Conservation (phyloP, 2,888 invertebrate species). For the Eledone cirrhosa region DNA sequence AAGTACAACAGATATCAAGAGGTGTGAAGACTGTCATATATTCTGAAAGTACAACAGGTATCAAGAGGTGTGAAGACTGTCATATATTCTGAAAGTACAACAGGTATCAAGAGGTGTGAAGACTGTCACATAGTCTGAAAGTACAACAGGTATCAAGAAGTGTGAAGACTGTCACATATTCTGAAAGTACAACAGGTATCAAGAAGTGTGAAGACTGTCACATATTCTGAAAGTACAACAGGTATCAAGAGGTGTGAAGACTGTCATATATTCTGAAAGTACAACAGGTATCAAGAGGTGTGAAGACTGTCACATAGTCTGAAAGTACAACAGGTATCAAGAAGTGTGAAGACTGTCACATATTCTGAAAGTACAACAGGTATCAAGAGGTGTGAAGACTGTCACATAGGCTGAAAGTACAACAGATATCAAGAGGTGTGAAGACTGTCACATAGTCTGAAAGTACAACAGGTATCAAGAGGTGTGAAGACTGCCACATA, state of each 20-base stretch:
- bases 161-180: conserved; percentile 85
- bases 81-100: conserved; percentile 72
- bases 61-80: conserved; percentile 78
- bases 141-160: not conserved
- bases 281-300: conserved; percentile 67
- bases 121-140: conserved; percentile 78
- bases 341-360: conserved; percentile 82
- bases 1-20: conserved; percentile 74
- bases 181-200: conserved; percentile 36
- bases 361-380: conserved; percentile 66
- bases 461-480: conserved; percentile 47
- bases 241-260: conserved; percentile 73
- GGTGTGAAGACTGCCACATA: conserved; percentile 86
- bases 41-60: conserved; percentile 45
- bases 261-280: conserved; percentile 78
- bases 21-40: conserved; percentile 86
- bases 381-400: conserved; percentile 76
- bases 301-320: conserved; percentile 83
- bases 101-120: conserved; percentile 72
- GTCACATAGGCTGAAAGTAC: conserved; percentile 75
- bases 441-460: conserved; percentile 81
- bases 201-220: conserved; percentile 78
- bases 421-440: conserved; percentile 78
- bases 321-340: not conserved
- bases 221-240: conserved; percentile 70